Percentiles rank a stretch among this genome's conserved stretches.
phyloP scores from a whole-genome alignment of 2,113 vertebrate genomes.

The Gorilla gorilla region DNA sequence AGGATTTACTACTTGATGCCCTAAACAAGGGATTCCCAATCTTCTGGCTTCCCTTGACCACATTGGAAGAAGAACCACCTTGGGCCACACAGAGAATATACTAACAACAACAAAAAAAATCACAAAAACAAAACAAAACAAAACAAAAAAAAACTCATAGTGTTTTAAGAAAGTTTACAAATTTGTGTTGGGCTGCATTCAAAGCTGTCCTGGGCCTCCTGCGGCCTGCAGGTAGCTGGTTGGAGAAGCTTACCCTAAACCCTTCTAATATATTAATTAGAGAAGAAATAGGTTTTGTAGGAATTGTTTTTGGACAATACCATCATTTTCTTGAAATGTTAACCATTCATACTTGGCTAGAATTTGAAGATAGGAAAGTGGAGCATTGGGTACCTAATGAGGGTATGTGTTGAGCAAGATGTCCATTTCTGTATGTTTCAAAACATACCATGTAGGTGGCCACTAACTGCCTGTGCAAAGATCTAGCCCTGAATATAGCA shows the following conservation, averaged over 20 bases:
- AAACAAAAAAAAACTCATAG: no score
- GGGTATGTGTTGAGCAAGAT: neutral
- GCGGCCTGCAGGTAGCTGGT: no score
- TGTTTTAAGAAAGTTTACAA: no score
- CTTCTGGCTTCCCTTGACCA: no score
- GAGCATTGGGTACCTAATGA: neutral
- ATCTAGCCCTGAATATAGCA: slow-evolving; percentile 48
- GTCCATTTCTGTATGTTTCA: neutral
- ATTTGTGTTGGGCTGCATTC: no score
- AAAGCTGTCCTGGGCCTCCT: no score
- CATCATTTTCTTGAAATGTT: neutral
- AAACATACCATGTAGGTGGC: neutral
- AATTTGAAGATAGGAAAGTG: neutral
- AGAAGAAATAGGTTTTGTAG: neutral
- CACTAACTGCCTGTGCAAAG: slow-evolving; percentile 14
- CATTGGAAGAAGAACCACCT: no score
- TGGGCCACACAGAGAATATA: no score
- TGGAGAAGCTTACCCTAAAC: neutral
- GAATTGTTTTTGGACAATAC: neutral
- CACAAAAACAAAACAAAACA: no score
- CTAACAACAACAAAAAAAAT: no score
- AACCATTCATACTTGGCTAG: neutral
- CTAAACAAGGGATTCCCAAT: neutral
- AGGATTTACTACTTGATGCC: neutral
- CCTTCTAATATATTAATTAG: neutral